A percentile compares a stretch with the other conserved stretches of the same genome.
Evolutionary conservation across 2,888 invertebrate genomes (phyloP).

Genomic region (Margaritifera margaritifera): DNA sequence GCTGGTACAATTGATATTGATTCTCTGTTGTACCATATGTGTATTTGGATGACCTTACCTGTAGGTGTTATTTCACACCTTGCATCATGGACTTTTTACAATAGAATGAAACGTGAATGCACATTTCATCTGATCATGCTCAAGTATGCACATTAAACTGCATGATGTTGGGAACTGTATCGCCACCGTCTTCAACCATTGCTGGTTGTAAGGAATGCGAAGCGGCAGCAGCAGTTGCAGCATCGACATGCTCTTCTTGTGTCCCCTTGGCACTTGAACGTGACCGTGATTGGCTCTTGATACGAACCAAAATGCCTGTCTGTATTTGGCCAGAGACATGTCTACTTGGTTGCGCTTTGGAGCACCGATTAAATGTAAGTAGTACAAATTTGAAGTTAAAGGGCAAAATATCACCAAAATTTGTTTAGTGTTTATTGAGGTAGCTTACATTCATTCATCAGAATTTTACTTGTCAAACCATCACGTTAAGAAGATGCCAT

Average conservation of each 20-base stretch:
- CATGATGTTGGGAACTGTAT: slow-evolving; percentile 32
- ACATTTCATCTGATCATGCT: too few species aligned
- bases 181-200: slow-evolving; percentile 24
- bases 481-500: too few species aligned
- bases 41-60: too few species aligned
- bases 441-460: too few species aligned
- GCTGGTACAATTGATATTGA: too few species aligned
- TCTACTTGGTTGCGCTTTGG: slow-evolving; percentile 52
- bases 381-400: neutral
- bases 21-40: too few species aligned
- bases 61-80: too few species aligned
- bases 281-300: slow-evolving; percentile 51
- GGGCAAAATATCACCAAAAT: neutral
- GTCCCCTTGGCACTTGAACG: slow-evolving; percentile 46
- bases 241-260: slow-evolving; percentile 21
- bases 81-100: too few species aligned
- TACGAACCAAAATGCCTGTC: slow-evolving; percentile 57
- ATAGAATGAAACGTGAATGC: too few species aligned
- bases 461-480: too few species aligned
- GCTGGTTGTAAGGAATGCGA: slow-evolving; percentile 43
- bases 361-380: slow-evolving; percentile 9
- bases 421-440: too few species aligned
- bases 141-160: slow-evolving; percentile 16
- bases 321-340: slow-evolving; percentile 62
- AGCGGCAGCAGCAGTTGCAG: slow-evolving; percentile 26